Conservation (phyloP, 2,797 vertebrate species). For the Echeneis naucrates region DNA sequence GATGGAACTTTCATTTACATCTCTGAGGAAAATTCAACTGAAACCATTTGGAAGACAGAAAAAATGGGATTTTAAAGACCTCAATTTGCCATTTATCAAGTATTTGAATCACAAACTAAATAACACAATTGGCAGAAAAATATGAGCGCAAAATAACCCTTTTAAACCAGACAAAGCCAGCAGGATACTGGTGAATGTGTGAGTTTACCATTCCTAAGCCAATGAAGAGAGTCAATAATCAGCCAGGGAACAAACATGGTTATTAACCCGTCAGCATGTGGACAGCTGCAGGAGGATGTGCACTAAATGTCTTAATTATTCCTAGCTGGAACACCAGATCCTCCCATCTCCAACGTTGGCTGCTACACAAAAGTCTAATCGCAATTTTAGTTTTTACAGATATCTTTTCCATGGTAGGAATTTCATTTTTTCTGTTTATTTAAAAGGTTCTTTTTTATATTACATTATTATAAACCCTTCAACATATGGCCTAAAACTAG, state of each 20-base stretch:
- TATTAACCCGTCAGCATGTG: neutral
- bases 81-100: conserved; percentile 20
- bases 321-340: neutral
- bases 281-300: neutral
- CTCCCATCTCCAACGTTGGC: neutral
- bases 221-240: conserved; percentile 25
- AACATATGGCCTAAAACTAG: too few relatives aligned
- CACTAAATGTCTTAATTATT: conserved; percentile 21
- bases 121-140: neutral
- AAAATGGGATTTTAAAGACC: conserved; percentile 29
- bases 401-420: too few relatives aligned
- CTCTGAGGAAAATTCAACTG: conserved; percentile 35
- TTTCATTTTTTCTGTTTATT: too few relatives aligned
- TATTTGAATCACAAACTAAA: conserved; percentile 5
- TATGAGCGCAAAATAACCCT: neutral
- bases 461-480: neutral
- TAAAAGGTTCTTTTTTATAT: too few relatives aligned
- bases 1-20: conserved; percentile 45
- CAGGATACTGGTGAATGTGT: conserved; percentile 1
- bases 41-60: conserved; percentile 36
- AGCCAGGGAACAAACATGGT: neutral
- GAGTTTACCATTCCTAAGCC: conserved; percentile 14
- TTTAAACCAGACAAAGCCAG: conserved; percentile 18
- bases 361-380: neutral
- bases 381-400: too few relatives aligned